Evolutionary conservation across 2,797 vertebrate species (phyloP).

Genomic region (Pangasius larnaudii): DNA sequence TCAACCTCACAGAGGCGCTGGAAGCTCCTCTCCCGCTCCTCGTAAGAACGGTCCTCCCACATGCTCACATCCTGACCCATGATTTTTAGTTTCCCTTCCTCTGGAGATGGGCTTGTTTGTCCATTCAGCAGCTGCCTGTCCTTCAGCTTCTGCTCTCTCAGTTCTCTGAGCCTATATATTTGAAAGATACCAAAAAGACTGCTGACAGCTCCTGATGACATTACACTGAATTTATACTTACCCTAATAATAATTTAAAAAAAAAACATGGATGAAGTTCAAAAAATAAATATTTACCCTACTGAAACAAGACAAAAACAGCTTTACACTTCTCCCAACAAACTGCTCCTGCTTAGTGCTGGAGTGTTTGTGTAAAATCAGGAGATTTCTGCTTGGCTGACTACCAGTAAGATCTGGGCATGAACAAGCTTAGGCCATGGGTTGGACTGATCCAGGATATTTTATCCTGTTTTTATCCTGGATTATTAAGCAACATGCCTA

Average conservation of each 20-base stretch:
- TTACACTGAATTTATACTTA: neutral
- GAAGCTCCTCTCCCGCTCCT: conserved; percentile 76
- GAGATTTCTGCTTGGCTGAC: conserved; percentile 33
- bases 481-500: conserved; percentile 24
- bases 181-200: conserved; percentile 18
- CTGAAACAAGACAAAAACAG: conserved; percentile 5
- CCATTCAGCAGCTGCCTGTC: conserved; percentile 74
- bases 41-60: conserved; percentile 85
- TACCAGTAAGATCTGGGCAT: conserved; percentile 16
- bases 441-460: conserved; percentile 40
- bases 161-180: conserved; percentile 77
- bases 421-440: conserved; percentile 32
- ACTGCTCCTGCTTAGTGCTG: conserved; percentile 62
- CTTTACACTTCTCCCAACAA: neutral
- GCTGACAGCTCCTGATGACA: neutral
- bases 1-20: conserved; percentile 63
- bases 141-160: conserved; percentile 66
- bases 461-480: neutral
- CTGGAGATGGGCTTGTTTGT: conserved; percentile 62
- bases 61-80: conserved; percentile 84
- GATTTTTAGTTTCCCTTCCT: conserved; percentile 68
- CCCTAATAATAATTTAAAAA: no score
- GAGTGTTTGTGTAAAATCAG: conserved; percentile 56
- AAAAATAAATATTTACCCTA: neutral
- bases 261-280: neutral